These are phyloP conservation scores for Hepsetus odoe DNA, from an alignment of 2,113 vertebrate species.

Conservation along the genomic window DNA sequence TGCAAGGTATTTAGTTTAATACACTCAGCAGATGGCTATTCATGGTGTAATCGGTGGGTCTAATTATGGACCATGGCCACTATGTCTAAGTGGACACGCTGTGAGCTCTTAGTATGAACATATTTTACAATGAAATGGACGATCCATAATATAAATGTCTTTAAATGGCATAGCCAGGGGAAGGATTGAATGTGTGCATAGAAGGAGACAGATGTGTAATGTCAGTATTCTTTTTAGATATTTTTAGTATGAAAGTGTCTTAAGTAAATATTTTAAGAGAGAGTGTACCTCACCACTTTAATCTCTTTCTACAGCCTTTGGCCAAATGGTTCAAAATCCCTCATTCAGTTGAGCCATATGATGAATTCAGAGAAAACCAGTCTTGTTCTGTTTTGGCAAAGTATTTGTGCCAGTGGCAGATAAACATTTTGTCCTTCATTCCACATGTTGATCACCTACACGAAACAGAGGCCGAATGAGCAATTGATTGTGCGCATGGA, in stretches of 20 bases:
- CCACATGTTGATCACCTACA: constrained; percentile 20
- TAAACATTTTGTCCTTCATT: constrained; percentile 36
- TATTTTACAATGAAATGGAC: too few relatives aligned
- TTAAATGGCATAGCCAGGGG: too few relatives aligned
- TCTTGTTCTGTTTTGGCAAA: neutral
- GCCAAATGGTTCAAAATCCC: constrained; percentile 9
- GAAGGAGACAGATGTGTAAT: too few relatives aligned
- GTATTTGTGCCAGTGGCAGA: constrained; percentile 36
- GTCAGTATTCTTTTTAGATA: too few relatives aligned
- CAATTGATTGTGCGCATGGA: constrained; percentile 35
- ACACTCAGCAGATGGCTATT: too few relatives aligned
- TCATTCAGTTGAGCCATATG: neutral
- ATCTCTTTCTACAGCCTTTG: neutral
- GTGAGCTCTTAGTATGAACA: too few relatives aligned
- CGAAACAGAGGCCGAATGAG: constrained; percentile 12
- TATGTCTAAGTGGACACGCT: too few relatives aligned
- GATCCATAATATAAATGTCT: too few relatives aligned
- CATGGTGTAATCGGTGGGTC: too few relatives aligned
- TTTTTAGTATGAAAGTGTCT: neutral
- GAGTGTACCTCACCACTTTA: neutral
- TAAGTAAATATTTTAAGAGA: neutral
- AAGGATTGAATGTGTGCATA: too few relatives aligned
- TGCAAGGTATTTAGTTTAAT: too few relatives aligned
- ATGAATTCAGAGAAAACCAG: constrained; percentile 31
- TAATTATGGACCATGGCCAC: too few relatives aligned